Base-by-base conservation (phyloP, 2,797 vertebrate species). In the Babyrousa celebensis region DNA sequence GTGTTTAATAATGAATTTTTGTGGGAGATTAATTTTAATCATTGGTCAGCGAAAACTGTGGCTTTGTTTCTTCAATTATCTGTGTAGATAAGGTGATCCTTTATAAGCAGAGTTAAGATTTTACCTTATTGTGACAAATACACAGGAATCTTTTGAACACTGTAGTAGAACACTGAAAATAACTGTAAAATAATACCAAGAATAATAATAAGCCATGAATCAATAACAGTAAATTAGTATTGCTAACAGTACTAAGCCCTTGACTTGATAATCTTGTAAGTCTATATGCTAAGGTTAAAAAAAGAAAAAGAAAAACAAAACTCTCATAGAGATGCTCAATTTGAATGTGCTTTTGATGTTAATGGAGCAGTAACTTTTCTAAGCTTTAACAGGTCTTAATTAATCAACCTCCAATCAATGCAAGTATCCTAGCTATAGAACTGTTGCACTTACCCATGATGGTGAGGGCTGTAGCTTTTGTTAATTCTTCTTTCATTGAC, bases 391-490 rank as follows among this genome's bases (percentile, higher is more conserved):
- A 96, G 62, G 54, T 94, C 97, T 98, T 95, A 94, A 96, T 98
- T 98, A 98, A 98, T 98, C 98, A 98, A 36, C 67, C 95, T 48
- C n/a, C 96, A 98, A 98, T 98, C 96, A 98, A 97, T 96, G 82
- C 12, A 95, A 97, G 93, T 80, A 97, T 96, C 89, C 88, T 93
- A 97, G 96, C 82, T 89, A 60, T 67, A 96, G 97, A 98, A 98
- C 88, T 90, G 58, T 48, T 97, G 89, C 97, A 99, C 99, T 99
- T 99, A 99, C 99, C 99, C 99, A 99, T 99, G 98, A 99, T 99
- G n/a, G 99, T 99, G 98, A 99, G 99, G 96, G 99, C 99, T 48
- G 99, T 99, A 97, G 99, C 99, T 99, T 99, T 99, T 94, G 99
- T 99, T 98, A 99, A 98, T 96, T 99, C 99, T 98, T 99, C 99